These are phyloP conservation scores for Hemicrepidius hirtus DNA, from an alignment of 2,888 invertebrate species.

Conservation along the genomic window DNA sequence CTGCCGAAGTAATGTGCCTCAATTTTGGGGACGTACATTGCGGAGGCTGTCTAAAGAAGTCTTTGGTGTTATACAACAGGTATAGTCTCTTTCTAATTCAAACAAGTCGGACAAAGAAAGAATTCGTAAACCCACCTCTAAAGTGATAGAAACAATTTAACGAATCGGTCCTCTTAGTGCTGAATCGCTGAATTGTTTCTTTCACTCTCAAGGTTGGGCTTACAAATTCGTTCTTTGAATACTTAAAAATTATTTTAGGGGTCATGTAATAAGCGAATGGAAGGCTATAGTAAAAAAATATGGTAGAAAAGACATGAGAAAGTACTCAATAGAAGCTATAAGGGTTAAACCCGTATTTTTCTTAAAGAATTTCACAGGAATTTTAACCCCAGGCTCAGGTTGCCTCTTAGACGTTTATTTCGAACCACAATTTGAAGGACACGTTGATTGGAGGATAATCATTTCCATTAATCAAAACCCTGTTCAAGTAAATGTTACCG, in stretches of 20 bases:
- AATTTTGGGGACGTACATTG: conserved; percentile 77
- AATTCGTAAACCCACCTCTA: no score
- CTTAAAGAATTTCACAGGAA: conserved; percentile 70
- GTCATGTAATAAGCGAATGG: conserved; percentile 76
- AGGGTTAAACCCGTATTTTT: conserved; percentile 56
- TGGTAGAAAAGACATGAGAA: conserved; percentile 29
- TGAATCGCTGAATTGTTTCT: no score
- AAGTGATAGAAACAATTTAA: no score
- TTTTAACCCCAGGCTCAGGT: conserved; percentile 73
- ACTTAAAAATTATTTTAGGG: conserved; percentile 72
- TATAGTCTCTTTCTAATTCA: not conserved
- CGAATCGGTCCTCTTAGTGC: no score
- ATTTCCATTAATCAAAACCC: conserved; percentile 74
- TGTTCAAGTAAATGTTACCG: conserved; percentile 71
- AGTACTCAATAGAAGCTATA: conserved; percentile 47
- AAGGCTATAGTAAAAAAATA: conserved; percentile 39
- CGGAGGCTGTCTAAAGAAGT: conserved; percentile 75
- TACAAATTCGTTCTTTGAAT: no score
- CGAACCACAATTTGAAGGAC: conserved; percentile 74
- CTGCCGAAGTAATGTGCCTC: conserved; percentile 70
- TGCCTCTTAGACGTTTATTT: conserved; percentile 76
- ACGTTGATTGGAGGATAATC: conserved; percentile 64
- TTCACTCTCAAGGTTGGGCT: no score
- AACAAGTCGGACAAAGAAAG: no score
- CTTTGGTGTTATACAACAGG: conserved; percentile 75